A percentile compares a stretch with the other conserved stretches of the same genome.
Conservation (phyloP, 2,888 invertebrate species). For the Caenorhabditis parvicauda region DNA sequence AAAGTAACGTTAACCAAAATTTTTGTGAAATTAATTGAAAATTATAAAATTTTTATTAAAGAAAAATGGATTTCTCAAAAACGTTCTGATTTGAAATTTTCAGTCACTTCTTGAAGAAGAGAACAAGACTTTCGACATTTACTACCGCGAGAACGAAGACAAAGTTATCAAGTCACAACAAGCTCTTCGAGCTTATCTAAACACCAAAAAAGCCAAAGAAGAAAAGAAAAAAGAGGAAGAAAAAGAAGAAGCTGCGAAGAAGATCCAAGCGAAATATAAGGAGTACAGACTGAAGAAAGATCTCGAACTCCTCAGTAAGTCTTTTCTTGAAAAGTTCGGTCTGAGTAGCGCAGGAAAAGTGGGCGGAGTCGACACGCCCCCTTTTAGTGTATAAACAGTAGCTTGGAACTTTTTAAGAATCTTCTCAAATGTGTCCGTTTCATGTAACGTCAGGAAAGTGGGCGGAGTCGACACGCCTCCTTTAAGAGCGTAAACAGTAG, state of each 20-base stretch:
- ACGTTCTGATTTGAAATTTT: neutral
- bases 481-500: too few species aligned
- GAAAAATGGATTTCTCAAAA: neutral
- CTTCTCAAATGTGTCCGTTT: too few species aligned
- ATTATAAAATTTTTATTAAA: neutral
- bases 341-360: too few species aligned
- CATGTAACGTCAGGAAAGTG: too few species aligned
- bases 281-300: slow-evolving; percentile 32
- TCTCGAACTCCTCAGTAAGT: slow-evolving; percentile 37
- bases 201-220: neutral
- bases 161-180: slow-evolving; percentile 27
- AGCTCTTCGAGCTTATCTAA: slow-evolving; percentile 7
- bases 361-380: too few species aligned
- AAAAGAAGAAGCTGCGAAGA: slow-evolving; percentile 32
- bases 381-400: too few species aligned
- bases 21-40: too few species aligned
- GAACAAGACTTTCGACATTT: slow-evolving; percentile 27
- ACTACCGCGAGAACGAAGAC: slow-evolving; percentile 31
- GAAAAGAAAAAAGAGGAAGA: slow-evolving; percentile 10
- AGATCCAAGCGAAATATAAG: slow-evolving; percentile 39
- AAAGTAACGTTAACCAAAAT: too few species aligned
- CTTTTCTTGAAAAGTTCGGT: too few species aligned
- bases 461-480: too few species aligned
- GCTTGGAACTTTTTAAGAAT: too few species aligned
- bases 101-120: slow-evolving; percentile 16